Base-by-base conservation (phyloP, 2,888 invertebrate species). In the Drosophila macrospina region DNA sequence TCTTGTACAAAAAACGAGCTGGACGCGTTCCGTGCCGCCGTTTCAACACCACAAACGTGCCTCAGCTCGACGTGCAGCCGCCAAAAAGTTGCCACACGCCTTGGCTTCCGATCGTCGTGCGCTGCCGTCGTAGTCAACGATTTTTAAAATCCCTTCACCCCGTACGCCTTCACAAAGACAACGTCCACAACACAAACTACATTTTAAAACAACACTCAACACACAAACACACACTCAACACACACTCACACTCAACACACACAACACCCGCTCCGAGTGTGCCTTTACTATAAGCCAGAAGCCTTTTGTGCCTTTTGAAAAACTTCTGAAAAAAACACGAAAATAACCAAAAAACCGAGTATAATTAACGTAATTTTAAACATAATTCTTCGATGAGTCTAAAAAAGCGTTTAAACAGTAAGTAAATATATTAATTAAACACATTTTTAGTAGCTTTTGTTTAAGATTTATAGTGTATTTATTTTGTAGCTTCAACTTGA, bases 41-140 rank as follows among this genome's bases (percentile, higher is more conserved):
- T 83, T 79, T 77, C 68, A 65, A 78, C 88, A 86, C 88, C 89
- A 88, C 89, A 89, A 85, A 85, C 89, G 89, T 89, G 89, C 89
- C 89, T 89, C 89, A 85, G 80, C 82, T 80, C 80, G 80, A 65
- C 81, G 83, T 67, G 82, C 85, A 81, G 76, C 55, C 59, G 74
- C 78, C 69, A 45, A 51, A 51, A 51, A 47, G 71, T 66, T 70
- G 68, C 47, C 45, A 15, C 47, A 56, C 47, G 41, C 68, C 37
- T 52, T 30, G 69, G 52, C 55, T 54, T 73, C 72, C 77, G 70
- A 65, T 70, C 71, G 76, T 71, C 66, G 73, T 57, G 82, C 54
- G 68, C 80, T 82, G 78, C 78, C 77, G 87, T 69, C 71, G 84
- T 74, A 86, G 86, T 86, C 73, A 85, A 83, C 77, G 86, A 88